phyloP scores from a whole-genome alignment of 2,797 vertebrate genomes.

The Takifugu rubripes region DNA sequence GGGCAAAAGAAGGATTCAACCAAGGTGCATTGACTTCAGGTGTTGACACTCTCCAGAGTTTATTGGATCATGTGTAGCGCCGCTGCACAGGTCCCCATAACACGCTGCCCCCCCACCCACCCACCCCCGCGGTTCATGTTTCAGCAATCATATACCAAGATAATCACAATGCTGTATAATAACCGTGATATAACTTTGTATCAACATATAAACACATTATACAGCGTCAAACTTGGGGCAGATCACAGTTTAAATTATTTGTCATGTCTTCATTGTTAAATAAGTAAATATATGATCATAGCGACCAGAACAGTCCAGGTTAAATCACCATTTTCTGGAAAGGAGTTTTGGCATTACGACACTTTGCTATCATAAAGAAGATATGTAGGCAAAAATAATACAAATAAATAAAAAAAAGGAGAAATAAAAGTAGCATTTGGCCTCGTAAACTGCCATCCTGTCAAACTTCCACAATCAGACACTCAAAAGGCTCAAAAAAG shows the following conservation, averaged over 20 bases:
- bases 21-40: constrained; percentile 34
- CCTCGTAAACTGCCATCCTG: constrained; percentile 41
- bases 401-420: constrained; percentile 12
- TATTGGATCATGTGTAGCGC: constrained; percentile 27
- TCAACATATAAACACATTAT: constrained; percentile 47
- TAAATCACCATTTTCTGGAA: constrained; percentile 63
- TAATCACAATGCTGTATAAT: constrained; percentile 37
- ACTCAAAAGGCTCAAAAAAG: constrained; percentile 24
- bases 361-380: constrained; percentile 46
- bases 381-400: constrained; percentile 48
- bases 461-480: constrained; percentile 29
- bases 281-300: constrained; percentile 52
- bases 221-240: constrained; percentile 46
- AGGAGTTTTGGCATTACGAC: constrained; percentile 71
- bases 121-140: constrained; percentile 20
- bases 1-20: constrained; percentile 27
- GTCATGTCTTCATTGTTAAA: constrained; percentile 67
- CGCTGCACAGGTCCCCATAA: constrained; percentile 46
- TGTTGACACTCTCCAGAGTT: constrained; percentile 29
- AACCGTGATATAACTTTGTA: constrained; percentile 39
- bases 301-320: constrained; percentile 33
- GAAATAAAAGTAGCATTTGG: constrained; percentile 48
- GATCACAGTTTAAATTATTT: constrained; percentile 67
- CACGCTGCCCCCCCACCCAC: constrained; percentile 31
- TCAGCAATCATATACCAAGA: constrained; percentile 39